phyloP scores from a whole-genome alignment of 2,113 vertebrate genomes.

The Lathamus discolor region DNA sequence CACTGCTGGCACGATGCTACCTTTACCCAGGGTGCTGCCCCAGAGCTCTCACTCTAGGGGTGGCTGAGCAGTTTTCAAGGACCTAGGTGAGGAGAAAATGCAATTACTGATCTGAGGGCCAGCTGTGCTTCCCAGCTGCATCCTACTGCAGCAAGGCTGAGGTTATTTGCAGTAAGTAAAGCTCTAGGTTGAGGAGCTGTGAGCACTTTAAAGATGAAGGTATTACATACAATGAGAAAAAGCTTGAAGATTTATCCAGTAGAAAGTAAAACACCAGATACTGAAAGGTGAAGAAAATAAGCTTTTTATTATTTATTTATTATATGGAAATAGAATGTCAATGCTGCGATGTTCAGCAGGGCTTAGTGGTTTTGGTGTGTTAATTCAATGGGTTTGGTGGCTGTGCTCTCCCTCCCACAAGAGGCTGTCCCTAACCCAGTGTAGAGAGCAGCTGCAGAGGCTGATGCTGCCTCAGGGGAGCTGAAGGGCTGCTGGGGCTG shows the following conservation, averaged over 20 bases:
- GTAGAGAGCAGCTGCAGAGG: background rate
- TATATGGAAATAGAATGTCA: background rate
- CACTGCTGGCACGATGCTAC: background rate
- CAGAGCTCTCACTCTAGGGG: rapidly evolving
- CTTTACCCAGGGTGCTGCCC: rapidly evolving
- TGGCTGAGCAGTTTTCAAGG: background rate
- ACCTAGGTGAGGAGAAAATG: background rate
- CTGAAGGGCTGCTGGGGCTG: background rate
- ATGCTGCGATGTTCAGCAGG: background rate
- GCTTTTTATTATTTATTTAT: background rate
- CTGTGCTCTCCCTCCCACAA: background rate
- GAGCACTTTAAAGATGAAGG: background rate
- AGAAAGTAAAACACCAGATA: background rate
- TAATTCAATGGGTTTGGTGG: background rate
- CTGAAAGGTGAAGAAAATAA: background rate
- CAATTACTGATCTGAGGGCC: background rate
- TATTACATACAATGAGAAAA: background rate
- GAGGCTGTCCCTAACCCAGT: rapidly evolving
- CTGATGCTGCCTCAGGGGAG: background rate
- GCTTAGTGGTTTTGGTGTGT: background rate
- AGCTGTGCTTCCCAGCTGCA: background rate
- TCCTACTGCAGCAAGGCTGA: background rate
- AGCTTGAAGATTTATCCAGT: background rate
- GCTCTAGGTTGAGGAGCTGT: background rate
- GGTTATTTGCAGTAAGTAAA: background rate